A percentile compares a stretch with the other conserved stretches of the same genome.
Conservation (phyloP, 2,888 invertebrate species). For the Idaea dimidiata region DNA sequence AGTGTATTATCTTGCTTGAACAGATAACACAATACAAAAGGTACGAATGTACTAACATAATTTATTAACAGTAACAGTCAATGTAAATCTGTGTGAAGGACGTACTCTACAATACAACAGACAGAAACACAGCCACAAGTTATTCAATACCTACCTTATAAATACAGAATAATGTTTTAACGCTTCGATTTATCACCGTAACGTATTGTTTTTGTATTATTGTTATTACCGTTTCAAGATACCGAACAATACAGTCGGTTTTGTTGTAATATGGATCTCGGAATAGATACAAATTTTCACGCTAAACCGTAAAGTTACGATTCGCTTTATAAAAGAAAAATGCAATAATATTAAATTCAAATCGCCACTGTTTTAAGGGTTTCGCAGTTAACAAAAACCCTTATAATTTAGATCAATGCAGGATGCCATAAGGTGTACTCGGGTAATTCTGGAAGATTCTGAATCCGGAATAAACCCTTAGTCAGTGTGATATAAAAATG, state of each 20-base stretch:
- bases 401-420: no score
- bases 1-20: no score
- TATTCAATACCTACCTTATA: neutral
- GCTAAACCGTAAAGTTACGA: neutral
- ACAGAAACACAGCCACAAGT: slow-evolving; percentile 2
- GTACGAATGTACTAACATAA: neutral
- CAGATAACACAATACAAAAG: no score
- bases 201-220: slow-evolving; percentile 4
- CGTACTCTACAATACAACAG: slow-evolving; percentile 14
- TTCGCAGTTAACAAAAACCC: no score
- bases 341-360: no score
- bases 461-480: no score
- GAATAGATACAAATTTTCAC: neutral
- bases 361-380: no score
- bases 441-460: no score
- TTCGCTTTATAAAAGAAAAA: no score
- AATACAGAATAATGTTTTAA: slow-evolving; percentile 6
- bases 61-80: slow-evolving; percentile 7
- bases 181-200: slow-evolving; percentile 12
- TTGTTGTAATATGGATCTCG: neutral
- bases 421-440: no score
- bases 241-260: neutral
- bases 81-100: slow-evolving; percentile 14
- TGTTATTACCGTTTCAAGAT: neutral
- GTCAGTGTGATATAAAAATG: no score